Base-by-base conservation (phyloP, 2,888 invertebrate genomes). In the Sinhomidia bicolor region DNA sequence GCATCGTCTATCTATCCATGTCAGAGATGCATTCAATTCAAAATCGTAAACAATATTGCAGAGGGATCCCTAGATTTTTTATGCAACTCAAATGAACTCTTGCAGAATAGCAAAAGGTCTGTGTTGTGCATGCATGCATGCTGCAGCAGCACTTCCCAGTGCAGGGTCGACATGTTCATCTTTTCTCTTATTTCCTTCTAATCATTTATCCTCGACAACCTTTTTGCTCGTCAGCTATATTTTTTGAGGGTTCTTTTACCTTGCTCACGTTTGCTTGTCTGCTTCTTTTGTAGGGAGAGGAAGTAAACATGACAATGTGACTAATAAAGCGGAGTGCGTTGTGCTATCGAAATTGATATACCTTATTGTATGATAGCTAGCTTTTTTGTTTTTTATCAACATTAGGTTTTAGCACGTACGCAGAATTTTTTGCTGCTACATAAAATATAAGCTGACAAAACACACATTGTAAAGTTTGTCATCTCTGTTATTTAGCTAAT, bases 91-190 rank as follows among this genome's bases (percentile, higher is more conserved):
- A 62, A 62, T 17, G 62, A 62, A 29, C 29, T 62, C 17, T 20
- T 36, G 10, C n/a, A 51, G 4, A 54, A 32, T 57, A 36, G 36
- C 60, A 79, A 79, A 78, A 36, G 14, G 47, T 32, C 32, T 1
- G 62, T 26, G 23, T n/a, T n/a, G n/a, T n/a, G n/a, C n/a, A n/a
- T n/a, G n/a, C n/a, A n/a, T n/a, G n/a, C n/a, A n/a, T n/a, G n/a
- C n/a, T n/a, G n/a, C n/a, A n/a, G n/a, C 36, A 36, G 14, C 47
- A 36, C 9, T 85, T 76, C 74, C 60, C 51, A 54, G 4, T 62
- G 86, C 86, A 86, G 86, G 86, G 86, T 86, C 86, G 81, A 81
- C 86, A 17, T 86, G 81, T 86, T 86, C 81, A 57, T 81, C 74
- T 80, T 74, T 86, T 57, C 51, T 86, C 32, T 23, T 17, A 26